A percentile compares a stretch with the other conserved stretches of the same genome.
Conservation (phyloP, 2,113 vertebrate genomes). For the Bungarus multicinctus region DNA sequence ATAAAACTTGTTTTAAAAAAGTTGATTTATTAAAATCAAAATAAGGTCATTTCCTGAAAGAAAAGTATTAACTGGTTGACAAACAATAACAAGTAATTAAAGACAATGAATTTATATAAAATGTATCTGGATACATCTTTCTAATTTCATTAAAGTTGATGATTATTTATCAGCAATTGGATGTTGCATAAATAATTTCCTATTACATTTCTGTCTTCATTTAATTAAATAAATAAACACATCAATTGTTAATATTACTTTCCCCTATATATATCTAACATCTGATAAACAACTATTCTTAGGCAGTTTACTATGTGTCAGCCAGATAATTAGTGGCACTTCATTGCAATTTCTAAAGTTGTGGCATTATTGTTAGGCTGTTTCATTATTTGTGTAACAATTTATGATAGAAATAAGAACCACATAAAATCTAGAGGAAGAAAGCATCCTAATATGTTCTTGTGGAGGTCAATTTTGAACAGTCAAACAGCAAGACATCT, state of each 20-base stretch:
- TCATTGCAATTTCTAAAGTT: conserved; percentile 58
- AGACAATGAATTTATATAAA: neutral
- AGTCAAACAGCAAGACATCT: neutral
- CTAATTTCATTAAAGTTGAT: conserved; percentile 61
- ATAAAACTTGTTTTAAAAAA: conserved; percentile 33
- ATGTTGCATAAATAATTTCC: conserved; percentile 44
- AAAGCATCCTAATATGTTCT: neutral
- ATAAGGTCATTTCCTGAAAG: neutral
- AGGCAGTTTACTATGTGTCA: conserved; percentile 58
- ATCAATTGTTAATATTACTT: conserved; percentile 40
- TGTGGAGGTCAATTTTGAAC: neutral
- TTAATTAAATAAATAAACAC: neutral
- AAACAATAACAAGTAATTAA: conserved; percentile 53
- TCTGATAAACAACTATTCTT: conserved; percentile 65
- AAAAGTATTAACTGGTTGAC: conserved; percentile 44
- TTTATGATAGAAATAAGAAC: conserved; percentile 26
- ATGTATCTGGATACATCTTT: conserved; percentile 59
- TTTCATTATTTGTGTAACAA: conserved; percentile 35
- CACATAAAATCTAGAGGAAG: neutral
- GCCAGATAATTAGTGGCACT: conserved; percentile 61
- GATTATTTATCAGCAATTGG: conserved; percentile 59
- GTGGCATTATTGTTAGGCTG: conserved; percentile 38
- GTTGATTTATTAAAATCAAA: neutral
- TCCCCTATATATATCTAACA: conserved; percentile 53
- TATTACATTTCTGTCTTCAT: neutral